Evolutionary conservation across 1,140 invertebrate species (phyloP).

Genomic region (Stratiolaelaps scimitus): DNA sequence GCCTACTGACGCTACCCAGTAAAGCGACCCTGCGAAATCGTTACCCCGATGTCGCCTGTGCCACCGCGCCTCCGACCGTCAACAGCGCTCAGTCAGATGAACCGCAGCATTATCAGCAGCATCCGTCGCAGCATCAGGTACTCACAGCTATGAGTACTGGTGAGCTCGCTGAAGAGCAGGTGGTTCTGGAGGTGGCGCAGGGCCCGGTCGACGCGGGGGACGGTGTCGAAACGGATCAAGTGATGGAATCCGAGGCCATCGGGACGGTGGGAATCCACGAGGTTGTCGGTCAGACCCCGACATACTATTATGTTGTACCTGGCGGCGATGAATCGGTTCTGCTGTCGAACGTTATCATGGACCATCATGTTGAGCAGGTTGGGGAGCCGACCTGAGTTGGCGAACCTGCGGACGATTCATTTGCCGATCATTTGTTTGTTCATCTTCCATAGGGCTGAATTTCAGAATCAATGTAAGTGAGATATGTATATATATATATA

Average conservation of each 20-base stretch:
- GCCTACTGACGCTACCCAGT: slow-evolving; percentile 1
- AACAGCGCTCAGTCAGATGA: too few species aligned
- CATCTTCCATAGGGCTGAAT: too few species aligned
- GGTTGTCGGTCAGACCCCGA: not conserved
- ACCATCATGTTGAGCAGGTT: not conserved
- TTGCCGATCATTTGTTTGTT: too few species aligned
- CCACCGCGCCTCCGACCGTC: too few species aligned
- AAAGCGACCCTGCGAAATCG: slow-evolving; percentile 23
- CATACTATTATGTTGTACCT: slow-evolving; percentile 12
- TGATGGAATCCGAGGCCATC: not conserved
- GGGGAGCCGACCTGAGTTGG: too few species aligned
- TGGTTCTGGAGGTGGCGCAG: not conserved
- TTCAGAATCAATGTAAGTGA: too few species aligned
- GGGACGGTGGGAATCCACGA: not conserved
- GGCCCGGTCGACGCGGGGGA: not conserved
- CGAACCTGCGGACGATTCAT: too few species aligned
- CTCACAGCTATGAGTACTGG: too few species aligned
- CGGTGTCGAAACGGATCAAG: not conserved
- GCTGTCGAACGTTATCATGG: slow-evolving; percentile 13
- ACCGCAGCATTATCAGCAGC: too few species aligned
- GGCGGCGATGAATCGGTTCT: not conserved
- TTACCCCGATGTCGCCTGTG: not conserved
- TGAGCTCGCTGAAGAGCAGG: too few species aligned
- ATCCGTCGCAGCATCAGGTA: too few species aligned
- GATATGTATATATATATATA: too few species aligned